Conservation (phyloP, 64 coral and sea anemone genomes). For the Anthopleura sola region DNA sequence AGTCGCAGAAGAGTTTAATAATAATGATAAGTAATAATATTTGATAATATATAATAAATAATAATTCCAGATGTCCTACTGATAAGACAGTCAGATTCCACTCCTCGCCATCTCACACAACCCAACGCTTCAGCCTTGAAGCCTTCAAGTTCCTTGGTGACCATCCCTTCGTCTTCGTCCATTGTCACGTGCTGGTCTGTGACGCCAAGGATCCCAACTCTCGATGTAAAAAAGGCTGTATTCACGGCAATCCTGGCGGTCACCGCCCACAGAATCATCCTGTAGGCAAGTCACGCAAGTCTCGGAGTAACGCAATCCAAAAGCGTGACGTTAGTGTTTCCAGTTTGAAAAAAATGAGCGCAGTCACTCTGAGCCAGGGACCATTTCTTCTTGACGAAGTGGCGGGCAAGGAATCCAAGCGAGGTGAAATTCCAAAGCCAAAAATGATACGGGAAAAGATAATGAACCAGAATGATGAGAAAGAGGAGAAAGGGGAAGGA, state of each 20-base stretch:
- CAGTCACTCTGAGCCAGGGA: constrained; percentile 20
- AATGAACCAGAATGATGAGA: not conserved
- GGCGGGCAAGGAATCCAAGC: not conserved
- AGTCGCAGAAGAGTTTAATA: too few relatives aligned
- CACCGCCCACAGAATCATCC: not conserved
- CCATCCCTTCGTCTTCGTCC: constrained; percentile 81
- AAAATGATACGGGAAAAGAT: constrained; percentile 2
- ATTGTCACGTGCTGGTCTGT: constrained; percentile 81
- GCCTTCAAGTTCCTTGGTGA: constrained; percentile 74
- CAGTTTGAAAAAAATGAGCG: constrained; percentile 2
- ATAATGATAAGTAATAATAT: too few relatives aligned
- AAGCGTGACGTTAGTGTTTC: constrained; percentile 7
- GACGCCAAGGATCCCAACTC: constrained; percentile 60
- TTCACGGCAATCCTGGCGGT: not conserved
- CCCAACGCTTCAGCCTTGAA: constrained; percentile 75
- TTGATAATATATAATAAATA: too few relatives aligned
- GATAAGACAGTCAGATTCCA: constrained; percentile 75
- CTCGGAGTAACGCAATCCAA: not conserved
- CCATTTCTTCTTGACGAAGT: constrained; percentile 31
- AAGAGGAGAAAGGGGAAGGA: not conserved
- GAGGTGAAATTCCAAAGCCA: not conserved
- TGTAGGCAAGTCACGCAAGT: not conserved
- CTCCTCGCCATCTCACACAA: constrained; percentile 31
- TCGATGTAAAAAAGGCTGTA: constrained; percentile 74
- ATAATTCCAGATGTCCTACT: constrained; percentile 49